Evolutionary conservation across 2,888 invertebrate genomes (phyloP), one percentile per base, ranked within the genome.

Genomic region (Anorthoa munda): DNA sequence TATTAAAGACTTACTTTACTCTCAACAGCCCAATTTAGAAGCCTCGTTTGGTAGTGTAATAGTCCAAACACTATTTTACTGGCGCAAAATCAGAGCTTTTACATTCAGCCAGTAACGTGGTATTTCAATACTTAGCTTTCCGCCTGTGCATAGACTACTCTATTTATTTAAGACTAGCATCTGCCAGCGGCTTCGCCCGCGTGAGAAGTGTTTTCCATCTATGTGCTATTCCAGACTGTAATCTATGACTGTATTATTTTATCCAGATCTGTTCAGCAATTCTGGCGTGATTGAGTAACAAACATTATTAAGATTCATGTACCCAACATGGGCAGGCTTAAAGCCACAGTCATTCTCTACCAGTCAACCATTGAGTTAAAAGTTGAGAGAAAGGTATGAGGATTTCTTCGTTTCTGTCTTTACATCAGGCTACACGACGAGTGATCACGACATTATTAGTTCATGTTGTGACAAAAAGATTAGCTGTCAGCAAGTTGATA

Each of bases 31-130:
- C 46, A 55, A 59, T 79, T 31, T n/a, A 31, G n/a, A 48, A 23
- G 46, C 61, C 46, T 56, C n/a, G 31, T 78, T 71, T 51, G 56
- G n/a, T 31, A 53, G 48, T 48, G n/a, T 55, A 48, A 69, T 39
- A 55, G 26, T 45, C 21, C 46, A 17, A 46, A 56, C 17, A 58
- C 13, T 23, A 58, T 71, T 50, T 71, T 46, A 26, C 21, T 55
- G 23, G 50, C 46, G 59, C 31, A 51, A 4, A 58, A 7, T 58
- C 46, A 60, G 5, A 26, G 39, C 18, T 51, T 66, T 53, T 53
- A 77, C 26, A 60, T 69, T 59, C 3, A n/a, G 58, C 12, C 15
- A 70, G 48, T 56, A 31, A 39, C 23, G 12, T 48, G 18, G 4
- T 39, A 71, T 45, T 58, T 50, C 17, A n/a, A 39, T 39, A 45